These are phyloP conservation scores for Ibidorhyncha struthersii DNA, from an alignment of 2,113 vertebrate species.

Conservation along the genomic window DNA sequence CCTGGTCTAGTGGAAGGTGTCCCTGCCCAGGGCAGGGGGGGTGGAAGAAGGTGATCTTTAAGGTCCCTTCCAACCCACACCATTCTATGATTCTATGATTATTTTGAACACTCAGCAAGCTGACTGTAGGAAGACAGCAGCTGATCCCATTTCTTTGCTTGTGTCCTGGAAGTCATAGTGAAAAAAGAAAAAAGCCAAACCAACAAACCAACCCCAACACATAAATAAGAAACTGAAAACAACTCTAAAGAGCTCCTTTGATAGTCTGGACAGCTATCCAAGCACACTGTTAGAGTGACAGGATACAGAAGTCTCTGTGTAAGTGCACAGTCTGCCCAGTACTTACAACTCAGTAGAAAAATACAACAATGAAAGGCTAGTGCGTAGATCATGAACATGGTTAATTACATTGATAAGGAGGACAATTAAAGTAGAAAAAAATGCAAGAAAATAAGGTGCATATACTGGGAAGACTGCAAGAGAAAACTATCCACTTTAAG, in stretches of 20 bases:
- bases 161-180: background rate
- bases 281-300: background rate
- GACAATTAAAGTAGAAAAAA: background rate
- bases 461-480: background rate
- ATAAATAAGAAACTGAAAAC: background rate
- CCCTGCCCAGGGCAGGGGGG: background rate
- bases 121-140: background rate
- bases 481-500: background rate
- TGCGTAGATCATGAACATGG: background rate
- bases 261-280: background rate
- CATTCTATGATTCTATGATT: background rate
- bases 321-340: background rate
- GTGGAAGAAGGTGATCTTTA: background rate
- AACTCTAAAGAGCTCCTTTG: background rate
- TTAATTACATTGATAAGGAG: background rate
- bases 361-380: background rate
- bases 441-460: background rate
- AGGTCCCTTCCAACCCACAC: background rate
- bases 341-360: background rate
- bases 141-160: background rate
- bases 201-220: background rate
- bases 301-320: fast-evolving
- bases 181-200: background rate
- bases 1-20: background rate
- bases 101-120: background rate